These are phyloP conservation scores for Protomyctophum bolini DNA, from an alignment of 2,113 vertebrate species.

Conservation along the genomic window DNA sequence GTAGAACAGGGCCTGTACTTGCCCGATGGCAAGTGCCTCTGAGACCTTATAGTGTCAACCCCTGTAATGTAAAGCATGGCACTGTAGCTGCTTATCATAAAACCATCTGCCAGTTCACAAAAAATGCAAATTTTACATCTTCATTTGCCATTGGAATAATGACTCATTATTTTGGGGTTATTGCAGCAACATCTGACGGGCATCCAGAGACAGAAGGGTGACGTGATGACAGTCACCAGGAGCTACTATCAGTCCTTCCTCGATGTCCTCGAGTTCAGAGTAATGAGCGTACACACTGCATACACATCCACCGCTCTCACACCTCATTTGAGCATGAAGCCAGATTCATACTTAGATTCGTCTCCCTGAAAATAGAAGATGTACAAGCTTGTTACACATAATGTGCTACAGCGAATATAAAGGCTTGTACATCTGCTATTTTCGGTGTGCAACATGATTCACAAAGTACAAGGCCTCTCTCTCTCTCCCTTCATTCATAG, in stretches of 20 bases:
- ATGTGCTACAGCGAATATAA: too few relatives aligned
- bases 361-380: too few relatives aligned
- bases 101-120: neutral
- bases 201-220: conserved; percentile 87
- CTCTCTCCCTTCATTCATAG: neutral
- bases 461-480: too few relatives aligned
- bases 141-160: neutral
- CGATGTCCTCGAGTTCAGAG: conserved; percentile 94
- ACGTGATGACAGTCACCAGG: conserved; percentile 76
- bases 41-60: too few relatives aligned
- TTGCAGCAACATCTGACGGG: conserved; percentile 85
- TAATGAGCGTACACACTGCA: conserved; percentile 59
- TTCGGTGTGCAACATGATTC: too few relatives aligned
- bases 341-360: too few relatives aligned
- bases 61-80: neutral
- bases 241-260: conserved; percentile 90
- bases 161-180: neutral
- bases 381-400: too few relatives aligned
- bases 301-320: too few relatives aligned
- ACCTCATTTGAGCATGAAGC: too few relatives aligned
- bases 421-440: too few relatives aligned
- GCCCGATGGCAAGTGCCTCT: too few relatives aligned
- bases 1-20: too few relatives aligned
- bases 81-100: neutral
- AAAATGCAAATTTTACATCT: neutral